Conservation (phyloP, 2,113 vertebrate species). For the Nothobranchius furzeri region DNA sequence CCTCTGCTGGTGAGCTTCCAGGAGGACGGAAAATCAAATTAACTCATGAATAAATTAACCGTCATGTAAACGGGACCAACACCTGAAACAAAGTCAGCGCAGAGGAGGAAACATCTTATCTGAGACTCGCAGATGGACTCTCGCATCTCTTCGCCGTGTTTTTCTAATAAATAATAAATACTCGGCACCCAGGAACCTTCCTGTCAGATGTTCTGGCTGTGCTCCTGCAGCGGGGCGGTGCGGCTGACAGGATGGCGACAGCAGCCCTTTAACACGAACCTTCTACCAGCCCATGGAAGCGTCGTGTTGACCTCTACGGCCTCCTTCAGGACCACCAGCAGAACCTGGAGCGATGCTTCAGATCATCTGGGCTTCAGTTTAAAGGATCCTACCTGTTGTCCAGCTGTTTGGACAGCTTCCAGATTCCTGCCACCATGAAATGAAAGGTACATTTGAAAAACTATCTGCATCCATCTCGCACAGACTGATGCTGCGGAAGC, state of each 20-base stretch:
- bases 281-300: too few species aligned
- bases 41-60: constrained; percentile 9
- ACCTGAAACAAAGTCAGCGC: neutral
- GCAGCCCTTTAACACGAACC: neutral
- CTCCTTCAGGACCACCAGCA: neutral
- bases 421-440: too few species aligned
- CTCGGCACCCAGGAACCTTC: neutral
- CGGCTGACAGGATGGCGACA: constrained; percentile 18
- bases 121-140: constrained; percentile 14
- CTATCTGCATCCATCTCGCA: too few species aligned
- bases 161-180: constrained; percentile 44
- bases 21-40: neutral
- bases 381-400: too few species aligned
- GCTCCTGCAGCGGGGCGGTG: constrained; percentile 16
- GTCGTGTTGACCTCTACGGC: too few species aligned
- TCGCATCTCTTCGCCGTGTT: neutral
- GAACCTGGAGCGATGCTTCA: too few species aligned
- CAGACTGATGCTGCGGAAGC: too few species aligned
- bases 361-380: too few species aligned
- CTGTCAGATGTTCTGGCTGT: neutral
- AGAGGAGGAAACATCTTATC: neutral
- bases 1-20: neutral
- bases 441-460: too few species aligned
- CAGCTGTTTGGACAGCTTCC: too few species aligned
- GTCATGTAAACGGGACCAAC: neutral